Percentiles rank a stretch among this genome's conserved stretches.
phyloP scores from a whole-genome alignment of 2,113 vertebrate genomes.

The Paralichthys olivaceus region DNA sequence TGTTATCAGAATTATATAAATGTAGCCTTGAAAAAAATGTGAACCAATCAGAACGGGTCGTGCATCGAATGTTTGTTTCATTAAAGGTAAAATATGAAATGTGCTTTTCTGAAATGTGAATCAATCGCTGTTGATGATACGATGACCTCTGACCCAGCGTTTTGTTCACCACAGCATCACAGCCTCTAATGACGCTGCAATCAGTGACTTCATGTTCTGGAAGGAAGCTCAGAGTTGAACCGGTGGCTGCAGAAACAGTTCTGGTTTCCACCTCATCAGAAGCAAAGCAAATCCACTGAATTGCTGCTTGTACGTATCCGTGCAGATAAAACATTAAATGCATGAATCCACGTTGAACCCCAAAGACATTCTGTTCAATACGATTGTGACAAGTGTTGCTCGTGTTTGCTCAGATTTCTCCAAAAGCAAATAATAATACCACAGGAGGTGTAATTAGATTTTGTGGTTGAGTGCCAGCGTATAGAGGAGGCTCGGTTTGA shows the following conservation, averaged over 20 bases:
- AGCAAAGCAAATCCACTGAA: neutral
- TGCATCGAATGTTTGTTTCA: too few species aligned
- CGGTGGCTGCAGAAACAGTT: neutral
- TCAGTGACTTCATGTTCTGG: neutral
- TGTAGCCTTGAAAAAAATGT: neutral
- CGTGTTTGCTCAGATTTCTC: conserved; percentile 28
- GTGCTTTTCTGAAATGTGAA: neutral
- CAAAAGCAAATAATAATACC: conserved; percentile 41
- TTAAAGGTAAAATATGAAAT: neutral
- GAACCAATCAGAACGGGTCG: neutral
- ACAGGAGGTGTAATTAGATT: conserved; percentile 61
- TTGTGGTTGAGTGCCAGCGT: conserved; percentile 48
- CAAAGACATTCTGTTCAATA: conserved; percentile 24
- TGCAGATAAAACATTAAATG: conserved; percentile 1
- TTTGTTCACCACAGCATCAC: conserved; percentile 6
- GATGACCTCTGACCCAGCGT: conserved; percentile 13
- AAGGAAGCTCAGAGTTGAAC: conserved; percentile 8
- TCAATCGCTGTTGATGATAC: neutral
- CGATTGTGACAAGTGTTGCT: conserved; percentile 22
- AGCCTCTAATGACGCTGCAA: conserved; percentile 37
- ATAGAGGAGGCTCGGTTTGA: conserved; percentile 37
- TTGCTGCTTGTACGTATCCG: neutral
- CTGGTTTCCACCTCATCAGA: neutral
- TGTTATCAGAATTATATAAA: neutral
- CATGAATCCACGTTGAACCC: conserved; percentile 17